A percentile compares a stretch with the other conserved stretches of the same genome.
Evolutionary conservation across 2,113 vertebrate species (phyloP).

Genomic region (Hippolais icterina): DNA sequence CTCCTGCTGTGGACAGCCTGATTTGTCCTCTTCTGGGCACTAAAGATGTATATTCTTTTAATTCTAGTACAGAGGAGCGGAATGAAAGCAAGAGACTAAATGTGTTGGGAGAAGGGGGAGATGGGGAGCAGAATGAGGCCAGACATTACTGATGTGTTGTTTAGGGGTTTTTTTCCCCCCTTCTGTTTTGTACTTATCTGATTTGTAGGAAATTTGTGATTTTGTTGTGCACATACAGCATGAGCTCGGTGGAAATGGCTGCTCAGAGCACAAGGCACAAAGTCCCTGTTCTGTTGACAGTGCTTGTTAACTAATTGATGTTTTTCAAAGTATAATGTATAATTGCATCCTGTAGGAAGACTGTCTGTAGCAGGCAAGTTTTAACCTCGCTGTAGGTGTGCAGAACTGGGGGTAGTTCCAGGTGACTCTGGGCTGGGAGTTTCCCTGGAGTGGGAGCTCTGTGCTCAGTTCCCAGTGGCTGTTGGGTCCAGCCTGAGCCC

Average conservation of each 20-base stretch:
- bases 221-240: background rate
- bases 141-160: background rate
- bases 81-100: background rate
- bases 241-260: background rate
- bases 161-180: accelerated
- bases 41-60: background rate
- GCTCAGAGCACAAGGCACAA: background rate
- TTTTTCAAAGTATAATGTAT: accelerated
- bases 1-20: conserved; percentile 3
- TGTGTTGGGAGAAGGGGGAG: background rate
- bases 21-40: background rate
- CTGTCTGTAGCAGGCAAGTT: background rate
- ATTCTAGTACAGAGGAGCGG: background rate
- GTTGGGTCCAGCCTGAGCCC: background rate
- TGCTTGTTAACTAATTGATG: background rate
- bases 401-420: background rate
- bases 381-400: background rate
- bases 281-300: background rate
- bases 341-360: background rate
- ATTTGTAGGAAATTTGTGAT: background rate
- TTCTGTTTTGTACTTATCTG: background rate
- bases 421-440: background rate
- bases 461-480: background rate
- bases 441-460: background rate
- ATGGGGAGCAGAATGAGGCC: background rate